These are phyloP conservation scores for Adoxophyes honmai DNA, from an alignment of 1,140 invertebrate genomes.

Conservation along the genomic window DNA sequence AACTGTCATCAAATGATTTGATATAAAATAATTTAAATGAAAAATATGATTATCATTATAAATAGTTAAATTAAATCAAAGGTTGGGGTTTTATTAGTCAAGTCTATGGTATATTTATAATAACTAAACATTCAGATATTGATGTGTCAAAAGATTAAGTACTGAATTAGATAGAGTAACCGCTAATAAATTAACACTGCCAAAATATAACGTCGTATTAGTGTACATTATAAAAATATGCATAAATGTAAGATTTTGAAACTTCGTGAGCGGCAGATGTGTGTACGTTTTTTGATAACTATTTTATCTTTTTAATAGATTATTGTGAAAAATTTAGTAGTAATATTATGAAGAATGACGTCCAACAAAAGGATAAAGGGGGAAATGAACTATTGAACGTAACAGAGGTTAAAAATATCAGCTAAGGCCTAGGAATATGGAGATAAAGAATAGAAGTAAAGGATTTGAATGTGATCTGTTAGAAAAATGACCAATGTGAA, in stretches of 20 bases:
- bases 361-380: conserved; percentile 28
- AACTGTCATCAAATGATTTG: conserved; percentile 47
- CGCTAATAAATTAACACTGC: conserved; percentile 69
- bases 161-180: conserved; percentile 47
- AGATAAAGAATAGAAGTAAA: conserved; percentile 34
- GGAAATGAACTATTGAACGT: conserved; percentile 13
- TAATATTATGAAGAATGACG: conserved; percentile 21
- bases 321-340: conserved; percentile 17
- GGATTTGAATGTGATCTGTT: conserved; percentile 60
- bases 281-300: conserved; percentile 70
- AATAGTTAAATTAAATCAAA: neutral
- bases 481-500: conserved; percentile 68
- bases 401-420: conserved; percentile 27
- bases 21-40: conserved; percentile 14
- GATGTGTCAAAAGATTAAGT: conserved; percentile 11
- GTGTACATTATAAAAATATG: conserved; percentile 31
- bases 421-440: conserved; percentile 45
- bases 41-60: neutral
- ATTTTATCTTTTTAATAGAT: conserved; percentile 61
- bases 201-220: conserved; percentile 51
- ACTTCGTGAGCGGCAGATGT: conserved; percentile 42
- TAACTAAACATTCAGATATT: neutral
- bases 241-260: conserved; percentile 30
- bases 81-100: neutral
- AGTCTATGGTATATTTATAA: neutral